Conservation (phyloP, 2,888 invertebrate species). For the Noctuana brunneofusca region DNA sequence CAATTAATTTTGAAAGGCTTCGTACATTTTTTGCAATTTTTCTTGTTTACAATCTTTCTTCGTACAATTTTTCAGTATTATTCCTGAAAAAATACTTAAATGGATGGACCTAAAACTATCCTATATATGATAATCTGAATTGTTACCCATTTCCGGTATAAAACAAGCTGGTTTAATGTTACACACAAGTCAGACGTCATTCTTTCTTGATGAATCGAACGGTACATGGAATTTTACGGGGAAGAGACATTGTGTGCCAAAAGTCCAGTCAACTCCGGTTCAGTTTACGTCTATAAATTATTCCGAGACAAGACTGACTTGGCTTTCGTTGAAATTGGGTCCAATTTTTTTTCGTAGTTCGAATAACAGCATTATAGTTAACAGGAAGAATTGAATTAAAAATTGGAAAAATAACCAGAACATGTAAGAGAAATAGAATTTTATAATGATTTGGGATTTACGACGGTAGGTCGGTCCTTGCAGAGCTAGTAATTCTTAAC, state of each 20-base stretch:
- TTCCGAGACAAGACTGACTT: slow-evolving; percentile 49
- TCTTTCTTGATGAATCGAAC: slow-evolving; percentile 10
- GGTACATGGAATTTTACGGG: slow-evolving; percentile 11
- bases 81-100: too few species aligned
- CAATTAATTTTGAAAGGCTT: too few species aligned
- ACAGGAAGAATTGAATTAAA: not conserved
- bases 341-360: slow-evolving; percentile 53
- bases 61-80: too few species aligned
- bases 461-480: not conserved
- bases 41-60: too few species aligned
- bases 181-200: not conserved
- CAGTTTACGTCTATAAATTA: slow-evolving; percentile 18
- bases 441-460: not conserved
- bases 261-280: slow-evolving; percentile 5
- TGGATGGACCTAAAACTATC: too few species aligned
- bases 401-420: not conserved
- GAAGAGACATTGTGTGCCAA: slow-evolving; percentile 7
- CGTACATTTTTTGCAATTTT: too few species aligned
- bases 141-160: not conserved
- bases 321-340: slow-evolving; percentile 63
- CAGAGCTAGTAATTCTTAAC: too few species aligned
- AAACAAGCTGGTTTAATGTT: not conserved
- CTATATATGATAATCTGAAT: too few species aligned
- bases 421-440: not conserved
- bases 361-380: slow-evolving; percentile 44